Evolutionary conservation across 2,797 vertebrate species (phyloP).

Genomic region (Okamejei kenojei): DNA sequence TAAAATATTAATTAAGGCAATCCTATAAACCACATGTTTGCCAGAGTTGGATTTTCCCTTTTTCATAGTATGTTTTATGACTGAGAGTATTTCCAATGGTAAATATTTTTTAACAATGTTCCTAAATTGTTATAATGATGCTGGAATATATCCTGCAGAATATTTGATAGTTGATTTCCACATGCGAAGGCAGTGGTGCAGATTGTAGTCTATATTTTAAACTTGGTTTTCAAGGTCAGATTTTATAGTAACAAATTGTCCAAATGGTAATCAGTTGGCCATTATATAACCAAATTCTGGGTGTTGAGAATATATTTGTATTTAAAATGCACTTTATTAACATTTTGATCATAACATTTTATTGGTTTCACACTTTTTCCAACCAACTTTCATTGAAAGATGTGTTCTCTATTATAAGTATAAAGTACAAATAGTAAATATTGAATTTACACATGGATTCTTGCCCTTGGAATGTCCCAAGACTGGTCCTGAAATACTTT

Average conservation of each 20-base stretch:
- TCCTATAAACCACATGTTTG: not conserved
- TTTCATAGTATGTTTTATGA: not conserved
- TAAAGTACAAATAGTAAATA: not conserved
- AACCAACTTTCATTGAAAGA: not conserved
- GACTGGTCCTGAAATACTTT: not conserved
- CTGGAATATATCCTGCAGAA: not conserved
- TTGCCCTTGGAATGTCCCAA: not conserved
- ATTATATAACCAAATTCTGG: not conserved
- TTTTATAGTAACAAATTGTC: not conserved
- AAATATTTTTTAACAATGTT: not conserved
- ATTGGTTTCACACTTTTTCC: not conserved
- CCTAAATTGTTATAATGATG: conserved; percentile 11
- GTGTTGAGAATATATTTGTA: not conserved
- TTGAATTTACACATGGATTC: not conserved
- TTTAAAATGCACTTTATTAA: conserved; percentile 14
- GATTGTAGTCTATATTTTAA: not conserved
- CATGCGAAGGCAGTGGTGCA: not conserved
- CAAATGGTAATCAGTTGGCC: not conserved
- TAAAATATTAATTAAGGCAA: not conserved
- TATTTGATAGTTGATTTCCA: not conserved
- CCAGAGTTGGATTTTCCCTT: not conserved
- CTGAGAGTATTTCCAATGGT: not conserved
- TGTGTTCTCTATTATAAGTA: conserved; percentile 7
- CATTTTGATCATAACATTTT: not conserved
- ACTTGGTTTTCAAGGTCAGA: not conserved